A percentile compares a stretch with the other conserved stretches of the same genome.
phyloP scores from a whole-genome alignment of 2,888 invertebrate species.

The Rhamnusium bicolor region DNA sequence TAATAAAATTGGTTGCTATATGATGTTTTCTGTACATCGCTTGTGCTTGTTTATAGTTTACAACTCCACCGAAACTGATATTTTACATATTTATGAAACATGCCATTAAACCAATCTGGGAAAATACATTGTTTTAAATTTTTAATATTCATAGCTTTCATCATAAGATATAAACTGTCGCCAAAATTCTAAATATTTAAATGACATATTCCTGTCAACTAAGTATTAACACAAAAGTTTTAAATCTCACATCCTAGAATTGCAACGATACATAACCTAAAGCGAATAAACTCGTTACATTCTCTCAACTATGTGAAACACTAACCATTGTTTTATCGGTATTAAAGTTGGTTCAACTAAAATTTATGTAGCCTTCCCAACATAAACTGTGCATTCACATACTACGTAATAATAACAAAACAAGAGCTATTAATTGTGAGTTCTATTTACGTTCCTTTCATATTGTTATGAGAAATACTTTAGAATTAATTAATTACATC shows the following conservation, averaged over 20 bases:
- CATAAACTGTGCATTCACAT: not conserved
- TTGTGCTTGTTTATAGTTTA: too few species aligned
- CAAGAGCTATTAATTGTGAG: not conserved
- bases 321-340: not conserved
- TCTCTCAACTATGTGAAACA: not conserved
- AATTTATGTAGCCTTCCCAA: not conserved
- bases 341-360: conserved; percentile 6
- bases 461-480: too few species aligned
- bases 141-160: too few species aligned
- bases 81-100: too few species aligned
- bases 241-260: not conserved
- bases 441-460: not conserved
- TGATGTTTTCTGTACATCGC: too few species aligned
- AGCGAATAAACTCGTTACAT: not conserved
- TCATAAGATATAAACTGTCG: too few species aligned
- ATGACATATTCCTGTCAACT: not conserved
- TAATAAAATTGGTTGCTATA: too few species aligned
- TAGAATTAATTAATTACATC: too few species aligned
- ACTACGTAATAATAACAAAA: not conserved
- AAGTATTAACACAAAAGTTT: not conserved
- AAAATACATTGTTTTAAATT: too few species aligned
- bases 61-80: too few species aligned
- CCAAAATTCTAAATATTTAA: not conserved
- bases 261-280: not conserved
- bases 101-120: too few species aligned